Conservation (phyloP, 53 echinoderm and acorn worm genomes). For the Hippasteria phrygiana region DNA sequence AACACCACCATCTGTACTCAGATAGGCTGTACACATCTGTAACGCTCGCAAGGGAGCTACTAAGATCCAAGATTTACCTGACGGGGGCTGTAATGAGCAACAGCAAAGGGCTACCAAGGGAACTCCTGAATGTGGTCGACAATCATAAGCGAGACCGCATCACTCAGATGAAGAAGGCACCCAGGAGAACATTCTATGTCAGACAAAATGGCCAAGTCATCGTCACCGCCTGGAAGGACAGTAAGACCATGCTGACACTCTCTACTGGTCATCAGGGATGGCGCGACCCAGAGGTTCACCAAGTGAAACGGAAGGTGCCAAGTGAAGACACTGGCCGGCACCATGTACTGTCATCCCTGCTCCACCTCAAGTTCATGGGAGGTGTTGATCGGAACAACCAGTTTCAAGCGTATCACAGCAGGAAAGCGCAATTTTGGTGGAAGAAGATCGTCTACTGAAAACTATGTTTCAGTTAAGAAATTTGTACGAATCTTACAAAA, state of each 20-base stretch:
- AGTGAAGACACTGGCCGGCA: not conserved
- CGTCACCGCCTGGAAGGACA: conserved; percentile 22
- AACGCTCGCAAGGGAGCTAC: not conserved
- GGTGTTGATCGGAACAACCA: conserved; percentile 14
- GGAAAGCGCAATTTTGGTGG: conserved; percentile 21
- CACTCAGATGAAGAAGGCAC: conserved; percentile 30
- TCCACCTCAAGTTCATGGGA: conserved; percentile 18
- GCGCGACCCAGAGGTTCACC: conserved; percentile 7
- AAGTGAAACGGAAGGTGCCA: not conserved
- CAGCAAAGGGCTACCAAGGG: conserved; percentile 18
- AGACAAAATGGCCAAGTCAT: conserved; percentile 30
- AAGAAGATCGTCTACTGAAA: conserved; percentile 23
- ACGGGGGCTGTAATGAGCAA: conserved; percentile 34
- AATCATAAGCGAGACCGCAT: conserved; percentile 6
- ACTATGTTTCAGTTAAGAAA: too few species aligned
- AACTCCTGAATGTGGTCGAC: not conserved
- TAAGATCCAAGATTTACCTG: conserved; percentile 14
- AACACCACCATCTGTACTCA: conserved; percentile 16
- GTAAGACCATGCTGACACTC: not conserved
- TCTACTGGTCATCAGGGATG: conserved; percentile 28
- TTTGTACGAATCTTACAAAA: too few species aligned
- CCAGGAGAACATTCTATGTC: conserved; percentile 53
- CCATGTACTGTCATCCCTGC: not conserved
- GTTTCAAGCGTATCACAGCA: not conserved
- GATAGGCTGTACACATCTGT: conserved; percentile 38